Base-by-base conservation (phyloP, 2,888 invertebrate species). In the Athrips mouffetella region DNA sequence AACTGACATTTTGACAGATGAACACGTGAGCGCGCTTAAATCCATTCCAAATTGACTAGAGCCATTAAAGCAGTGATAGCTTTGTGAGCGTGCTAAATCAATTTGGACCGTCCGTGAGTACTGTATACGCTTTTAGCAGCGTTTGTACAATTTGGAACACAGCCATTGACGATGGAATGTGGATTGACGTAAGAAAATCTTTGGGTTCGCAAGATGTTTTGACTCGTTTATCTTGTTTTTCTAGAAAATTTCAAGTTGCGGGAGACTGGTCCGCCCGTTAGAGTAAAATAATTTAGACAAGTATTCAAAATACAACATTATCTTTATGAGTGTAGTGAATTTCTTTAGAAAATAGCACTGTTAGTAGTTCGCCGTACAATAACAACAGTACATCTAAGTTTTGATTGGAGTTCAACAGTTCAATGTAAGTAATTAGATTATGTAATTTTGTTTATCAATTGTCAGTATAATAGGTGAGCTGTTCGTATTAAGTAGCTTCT, bases 361-460 rank as follows among this genome's bases (percentile, higher is more conserved):
- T 15, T 27, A 3, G 10, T 2, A 20, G n/a, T 23, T 40, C 7
- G 10, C 0, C 25, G n/a, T 42, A 29, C n/a, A 29, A 11, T 29
- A 8, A 18, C 20, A 18, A 13, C 33, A n/a, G 21, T 45, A 31
- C 45, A n/a, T 11, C 10, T 23, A 33, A 31, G 13, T 30, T 30
- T 30, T 44, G n/a, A n/a, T n/a, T 13, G 20, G 18, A 37, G 49
- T 45, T 49, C 49, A 49, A 49, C 10, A 45, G 49, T 31, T 45
- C 49, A 49, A 21, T 25, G 49, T 49, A 41, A 45, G 49, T 46
- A 45, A 2, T n/a, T 37, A 11, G 4, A 45, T 45, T 45, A 45
- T 45, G 45, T 45, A 45, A 45, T 45, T n/a, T 35, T 45, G 11
- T 30, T 31, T 44, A 27, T 23, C 42, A 29, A 29, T 42, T 18